These are phyloP conservation scores for Gorsachius magnificus DNA, from an alignment of 2,797 vertebrate species.

Conservation along the genomic window DNA sequence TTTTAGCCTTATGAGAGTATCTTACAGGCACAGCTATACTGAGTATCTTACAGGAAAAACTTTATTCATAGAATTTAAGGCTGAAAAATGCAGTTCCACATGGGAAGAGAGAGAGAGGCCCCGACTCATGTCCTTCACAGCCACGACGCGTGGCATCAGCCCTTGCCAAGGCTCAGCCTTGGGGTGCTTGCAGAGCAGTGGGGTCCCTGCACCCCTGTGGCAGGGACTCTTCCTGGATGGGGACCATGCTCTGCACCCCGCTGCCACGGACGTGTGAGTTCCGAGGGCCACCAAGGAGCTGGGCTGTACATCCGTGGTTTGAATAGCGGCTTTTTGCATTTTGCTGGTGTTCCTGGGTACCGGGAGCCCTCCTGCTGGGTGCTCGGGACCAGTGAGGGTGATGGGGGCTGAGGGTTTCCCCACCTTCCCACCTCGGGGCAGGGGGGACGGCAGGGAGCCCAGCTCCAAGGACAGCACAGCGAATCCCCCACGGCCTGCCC, in stretches of 20 bases:
- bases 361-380: background rate
- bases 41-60: background rate
- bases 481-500: accelerated
- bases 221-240: background rate
- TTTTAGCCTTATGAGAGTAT: background rate
- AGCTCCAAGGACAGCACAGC: background rate
- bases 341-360: background rate
- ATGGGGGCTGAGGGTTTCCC: background rate
- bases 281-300: background rate
- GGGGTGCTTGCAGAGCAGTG: background rate
- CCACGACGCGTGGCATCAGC: accelerated
- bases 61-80: background rate
- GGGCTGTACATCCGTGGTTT: accelerated
- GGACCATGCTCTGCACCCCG: background rate
- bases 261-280: background rate
- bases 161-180: background rate
- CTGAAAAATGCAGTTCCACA: background rate
- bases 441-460: background rate
- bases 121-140: background rate
- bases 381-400: accelerated
- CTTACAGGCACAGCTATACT: background rate
- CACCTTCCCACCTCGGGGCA: background rate
- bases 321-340: background rate
- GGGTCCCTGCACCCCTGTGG: background rate
- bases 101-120: background rate